These are phyloP conservation scores for Pelosia muscerda DNA, from an alignment of 2,888 invertebrate genomes.

Conservation along the genomic window DNA sequence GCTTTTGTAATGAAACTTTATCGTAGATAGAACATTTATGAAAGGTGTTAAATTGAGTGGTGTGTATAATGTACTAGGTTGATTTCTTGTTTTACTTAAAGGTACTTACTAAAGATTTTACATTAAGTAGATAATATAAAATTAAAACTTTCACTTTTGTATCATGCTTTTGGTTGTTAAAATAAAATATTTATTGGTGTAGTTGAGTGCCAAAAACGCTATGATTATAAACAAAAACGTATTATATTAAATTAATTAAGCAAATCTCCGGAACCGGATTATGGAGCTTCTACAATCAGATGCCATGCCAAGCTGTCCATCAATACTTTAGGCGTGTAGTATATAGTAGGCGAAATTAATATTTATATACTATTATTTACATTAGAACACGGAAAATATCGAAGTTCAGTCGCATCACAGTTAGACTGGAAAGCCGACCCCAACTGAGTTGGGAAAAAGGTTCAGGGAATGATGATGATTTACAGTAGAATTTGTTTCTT, in stretches of 20 bases:
- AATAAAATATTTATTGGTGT: no score
- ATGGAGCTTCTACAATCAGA: background rate
- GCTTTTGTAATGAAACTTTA: conserved; percentile 35
- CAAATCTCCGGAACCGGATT: background rate
- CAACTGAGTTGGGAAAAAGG: no score
- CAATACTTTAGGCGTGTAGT: no score
- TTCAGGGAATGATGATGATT: no score
- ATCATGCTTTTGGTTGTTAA: background rate
- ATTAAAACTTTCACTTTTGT: background rate
- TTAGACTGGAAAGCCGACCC: no score
- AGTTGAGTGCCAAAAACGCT: background rate
- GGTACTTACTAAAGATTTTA: background rate
- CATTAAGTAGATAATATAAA: background rate
- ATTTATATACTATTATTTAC: no score
- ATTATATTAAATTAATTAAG: background rate
- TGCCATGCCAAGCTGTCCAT: no score
- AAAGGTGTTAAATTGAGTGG: conserved; percentile 18
- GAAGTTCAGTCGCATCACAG: no score
- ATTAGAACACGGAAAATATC: no score
- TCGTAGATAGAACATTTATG: conserved; percentile 17
- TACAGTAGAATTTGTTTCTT: no score
- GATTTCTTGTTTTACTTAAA: background rate
- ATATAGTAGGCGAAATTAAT: no score
- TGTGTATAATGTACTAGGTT: conserved; percentile 9
- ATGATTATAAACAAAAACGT: background rate